Percentiles rank a stretch among this genome's conserved stretches.
phyloP scores from a whole-genome alignment of 1,140 invertebrate species.

The Calycopis cecrops region DNA sequence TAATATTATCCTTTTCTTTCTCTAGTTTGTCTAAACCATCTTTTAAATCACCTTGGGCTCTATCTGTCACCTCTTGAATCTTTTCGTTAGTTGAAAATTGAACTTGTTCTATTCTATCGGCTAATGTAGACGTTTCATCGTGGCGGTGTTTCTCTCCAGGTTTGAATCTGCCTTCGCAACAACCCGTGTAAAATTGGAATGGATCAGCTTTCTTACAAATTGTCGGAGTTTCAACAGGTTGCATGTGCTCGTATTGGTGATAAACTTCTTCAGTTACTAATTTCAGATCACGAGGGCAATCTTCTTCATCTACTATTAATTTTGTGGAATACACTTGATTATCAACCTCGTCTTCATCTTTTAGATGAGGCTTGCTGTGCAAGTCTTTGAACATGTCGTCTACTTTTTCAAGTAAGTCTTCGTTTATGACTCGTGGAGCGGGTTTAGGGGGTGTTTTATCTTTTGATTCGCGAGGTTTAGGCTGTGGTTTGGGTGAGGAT shows the following conservation, averaged over 20 bases:
- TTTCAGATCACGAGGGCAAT: constrained; percentile 30
- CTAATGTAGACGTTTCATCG: constrained; percentile 60
- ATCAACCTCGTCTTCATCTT: constrained; percentile 54
- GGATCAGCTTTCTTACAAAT: constrained; percentile 42
- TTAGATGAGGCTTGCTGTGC: constrained; percentile 50
- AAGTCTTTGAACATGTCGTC: constrained; percentile 72
- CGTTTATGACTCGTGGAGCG: constrained; percentile 62
- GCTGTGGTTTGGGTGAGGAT: constrained; percentile 54
- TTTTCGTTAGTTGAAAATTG: constrained; percentile 56
- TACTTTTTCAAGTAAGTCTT: constrained; percentile 67
- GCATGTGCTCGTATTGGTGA: constrained; percentile 62
- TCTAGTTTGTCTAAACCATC: constrained; percentile 44
- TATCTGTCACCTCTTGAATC: constrained; percentile 39
- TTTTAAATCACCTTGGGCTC: constrained; percentile 37
- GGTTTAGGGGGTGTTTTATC: constrained; percentile 59
- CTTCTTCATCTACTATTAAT: constrained; percentile 61
- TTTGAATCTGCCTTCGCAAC: constrained; percentile 52
- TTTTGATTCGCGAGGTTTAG: constrained; percentile 53
- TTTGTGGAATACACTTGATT: constrained; percentile 57
- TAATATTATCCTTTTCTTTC: constrained; percentile 50
- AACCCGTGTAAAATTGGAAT: constrained; percentile 51
- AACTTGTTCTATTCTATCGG: constrained; percentile 58
- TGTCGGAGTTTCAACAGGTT: constrained; percentile 58
- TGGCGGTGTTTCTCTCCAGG: constrained; percentile 57
- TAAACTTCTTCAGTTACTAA: constrained; percentile 57